These are phyloP conservation scores for Mimachlamys varia DNA, from an alignment of 2,888 invertebrate genomes.

Conservation along the genomic window DNA sequence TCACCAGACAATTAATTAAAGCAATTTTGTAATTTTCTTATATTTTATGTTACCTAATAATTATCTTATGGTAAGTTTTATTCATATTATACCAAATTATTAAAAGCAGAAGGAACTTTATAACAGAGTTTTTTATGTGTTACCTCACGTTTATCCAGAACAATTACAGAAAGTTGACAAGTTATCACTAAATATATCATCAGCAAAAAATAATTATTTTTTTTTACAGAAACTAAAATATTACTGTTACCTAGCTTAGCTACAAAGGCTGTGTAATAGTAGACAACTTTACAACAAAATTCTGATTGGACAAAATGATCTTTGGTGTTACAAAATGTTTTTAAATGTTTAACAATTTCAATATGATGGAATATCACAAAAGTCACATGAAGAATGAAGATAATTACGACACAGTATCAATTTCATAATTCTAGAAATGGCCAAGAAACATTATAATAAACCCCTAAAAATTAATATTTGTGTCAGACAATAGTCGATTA, in stretches of 20 bases:
- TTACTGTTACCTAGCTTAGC: too few relatives aligned
- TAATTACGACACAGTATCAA: not conserved
- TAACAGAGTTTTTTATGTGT: too few relatives aligned
- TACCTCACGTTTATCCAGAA: too few relatives aligned
- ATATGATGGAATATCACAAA: slow-evolving; percentile 2
- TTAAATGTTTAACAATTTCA: not conserved
- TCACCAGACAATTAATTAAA: not conserved
- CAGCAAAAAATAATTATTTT: too few relatives aligned
- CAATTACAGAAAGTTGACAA: too few relatives aligned
- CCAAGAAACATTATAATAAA: not conserved
- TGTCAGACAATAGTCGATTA: slow-evolving; percentile 2
- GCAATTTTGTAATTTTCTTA: not conserved
- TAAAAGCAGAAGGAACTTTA: not conserved
- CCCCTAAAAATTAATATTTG: slow-evolving; percentile 2
- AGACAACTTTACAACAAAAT: not conserved
- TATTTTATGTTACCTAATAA: not conserved
- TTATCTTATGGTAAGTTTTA: not conserved
- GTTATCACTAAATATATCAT: too few relatives aligned
- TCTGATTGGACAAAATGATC: not conserved
- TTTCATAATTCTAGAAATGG: slow-evolving; percentile 2
- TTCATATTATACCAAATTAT: not conserved
- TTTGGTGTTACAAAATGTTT: too few relatives aligned
- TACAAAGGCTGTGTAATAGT: too few relatives aligned
- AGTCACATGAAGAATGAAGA: not conserved
- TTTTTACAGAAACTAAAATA: too few relatives aligned